Evolutionary conservation across 1,140 invertebrate genomes (phyloP), one percentile per base, ranked within the genome.

Genomic region (Hypsibius dujardini): DNA sequence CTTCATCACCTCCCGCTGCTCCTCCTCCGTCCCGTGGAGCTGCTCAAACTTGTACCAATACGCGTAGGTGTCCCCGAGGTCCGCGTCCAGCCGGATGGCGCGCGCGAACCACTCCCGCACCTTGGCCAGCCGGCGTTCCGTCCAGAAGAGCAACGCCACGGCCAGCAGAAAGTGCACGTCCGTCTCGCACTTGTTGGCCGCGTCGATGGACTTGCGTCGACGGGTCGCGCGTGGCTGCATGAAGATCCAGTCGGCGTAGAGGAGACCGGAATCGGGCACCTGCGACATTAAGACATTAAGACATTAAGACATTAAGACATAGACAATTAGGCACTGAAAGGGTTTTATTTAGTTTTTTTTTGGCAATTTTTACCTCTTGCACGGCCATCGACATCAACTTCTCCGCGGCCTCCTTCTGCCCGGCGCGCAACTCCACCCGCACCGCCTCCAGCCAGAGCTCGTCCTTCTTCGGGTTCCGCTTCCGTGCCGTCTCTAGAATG

Each of bases 231-330:
- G 83, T 0, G 90, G 83, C 81, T 97, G 95, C 85, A 98, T 88
- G 77, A 95, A 97, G 72, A 99, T 96, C 0, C 94, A 90, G 78
- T 98, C 93, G 0, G 95, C 90, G 95, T 95, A 99, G 40, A 99
- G 80, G 47, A 92, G 83, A 14, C 95, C 96, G 0, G 92, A 88
- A 75, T 83, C 89, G 0, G 92, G 89, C 81, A 95, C 98, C n/a
- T n/a, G n/a, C n/a, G n/a, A n/a, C n/a, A n/a, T n/a, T n/a, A n/a
- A n/a, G n/a, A n/a, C n/a, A n/a, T n/a, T n/a, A n/a, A n/a, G n/a
- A n/a, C n/a, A n/a, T n/a, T n/a, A n/a, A n/a, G n/a, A n/a, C n/a
- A n/a, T n/a, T n/a, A n/a, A n/a, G n/a, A n/a, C n/a, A n/a, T n/a
- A n/a, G n/a, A n/a, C n/a, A n/a, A n/a, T n/a, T n/a, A n/a, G n/a